A percentile compares a stretch with the other conserved stretches of the same genome.
phyloP scores from a whole-genome alignment of 30 jellyfish, hydroid and myxozoan genomes.

The Catostylus mosaicus region DNA sequence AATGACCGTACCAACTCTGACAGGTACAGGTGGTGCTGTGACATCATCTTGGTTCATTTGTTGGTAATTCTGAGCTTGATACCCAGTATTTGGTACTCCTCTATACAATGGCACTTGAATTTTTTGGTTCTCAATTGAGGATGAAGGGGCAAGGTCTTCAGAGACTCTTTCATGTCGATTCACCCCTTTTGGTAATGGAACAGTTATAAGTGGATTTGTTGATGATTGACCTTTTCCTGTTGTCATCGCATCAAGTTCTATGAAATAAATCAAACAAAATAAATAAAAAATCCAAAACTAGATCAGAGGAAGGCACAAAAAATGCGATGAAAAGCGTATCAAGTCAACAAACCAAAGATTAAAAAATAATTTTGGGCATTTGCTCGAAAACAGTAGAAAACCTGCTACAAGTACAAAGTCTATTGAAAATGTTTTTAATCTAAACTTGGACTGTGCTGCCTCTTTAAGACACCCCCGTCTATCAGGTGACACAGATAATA shows the following conservation, averaged over 20 bases:
- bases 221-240: constrained; percentile 1
- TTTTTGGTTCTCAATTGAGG: constrained; percentile 6
- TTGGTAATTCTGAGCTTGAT: neutral
- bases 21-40: constrained; percentile 68
- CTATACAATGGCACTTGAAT: constrained; percentile 37
- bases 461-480: no score
- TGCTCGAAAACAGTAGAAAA: no score
- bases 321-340: no score
- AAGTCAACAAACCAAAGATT: no score
- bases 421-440: no score
- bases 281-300: no score
- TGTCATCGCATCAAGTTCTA: constrained; percentile 66
- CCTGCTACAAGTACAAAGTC: no score
- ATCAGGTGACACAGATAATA: no score
- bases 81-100: constrained; percentile 7
- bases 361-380: no score
- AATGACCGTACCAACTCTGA: constrained; percentile 62
- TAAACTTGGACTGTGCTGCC: no score
- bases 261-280: neutral
- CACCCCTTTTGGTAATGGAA: constrained; percentile 58
- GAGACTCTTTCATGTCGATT: neutral
- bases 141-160: neutral
- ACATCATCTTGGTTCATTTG: neutral
- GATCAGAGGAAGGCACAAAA: no score
- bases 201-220: constrained; percentile 43